A percentile compares a stretch with the other conserved stretches of the same genome.
Conservation (phyloP, 2,113 vertebrate species). For the Eulacestoma nigropectus region DNA sequence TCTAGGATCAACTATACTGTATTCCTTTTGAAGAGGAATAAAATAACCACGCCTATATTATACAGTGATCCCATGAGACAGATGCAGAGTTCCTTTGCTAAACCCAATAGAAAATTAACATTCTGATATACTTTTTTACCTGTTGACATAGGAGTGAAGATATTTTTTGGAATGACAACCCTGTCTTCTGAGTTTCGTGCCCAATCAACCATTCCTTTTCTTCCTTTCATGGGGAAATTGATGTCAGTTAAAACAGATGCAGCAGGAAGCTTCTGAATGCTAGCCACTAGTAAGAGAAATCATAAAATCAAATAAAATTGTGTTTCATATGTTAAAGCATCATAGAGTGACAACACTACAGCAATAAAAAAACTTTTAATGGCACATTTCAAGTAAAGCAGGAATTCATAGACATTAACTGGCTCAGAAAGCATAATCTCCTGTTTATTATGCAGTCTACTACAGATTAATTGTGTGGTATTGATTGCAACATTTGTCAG, state of each 20-base stretch:
- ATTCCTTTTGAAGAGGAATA: not conserved
- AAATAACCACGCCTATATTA: not conserved
- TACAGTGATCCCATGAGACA: not conserved
- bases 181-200: constrained; percentile 98
- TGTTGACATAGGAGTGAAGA: constrained; percentile 91
- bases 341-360: not conserved
- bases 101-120: not conserved
- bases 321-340: not conserved
- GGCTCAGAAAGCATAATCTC: not conserved
- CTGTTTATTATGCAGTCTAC: not conserved
- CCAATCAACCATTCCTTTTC: constrained; percentile 99
- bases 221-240: constrained; percentile 99
- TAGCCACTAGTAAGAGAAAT: constrained; percentile 84
- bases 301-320: not conserved
- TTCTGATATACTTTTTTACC: constrained; percentile 70
- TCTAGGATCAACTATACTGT: not conserved
- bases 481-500: not conserved
- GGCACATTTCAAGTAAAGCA: not conserved
- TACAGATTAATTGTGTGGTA: not conserved
- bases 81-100: not conserved
- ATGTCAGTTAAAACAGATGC: constrained; percentile 96
- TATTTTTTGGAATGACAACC: constrained; percentile 95
- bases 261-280: constrained; percentile 97
- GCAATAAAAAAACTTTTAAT: not conserved
- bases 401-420: not conserved